Evolutionary conservation across 2,888 invertebrate species (phyloP).

Genomic region (Leptopilina syphax): DNA sequence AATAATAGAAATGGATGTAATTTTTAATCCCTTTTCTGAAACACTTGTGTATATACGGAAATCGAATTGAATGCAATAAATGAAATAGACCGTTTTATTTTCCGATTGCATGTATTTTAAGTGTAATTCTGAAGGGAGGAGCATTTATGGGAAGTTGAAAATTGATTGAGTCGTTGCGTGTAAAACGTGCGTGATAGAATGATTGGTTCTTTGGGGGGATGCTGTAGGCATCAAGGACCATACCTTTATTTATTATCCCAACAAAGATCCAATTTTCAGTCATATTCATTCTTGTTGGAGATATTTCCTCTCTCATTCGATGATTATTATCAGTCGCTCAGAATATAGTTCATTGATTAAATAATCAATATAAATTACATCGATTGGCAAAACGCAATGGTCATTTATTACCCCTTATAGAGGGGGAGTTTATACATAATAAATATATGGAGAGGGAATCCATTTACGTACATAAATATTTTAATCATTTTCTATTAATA

Average conservation of each 20-base stretch:
- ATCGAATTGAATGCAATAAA: neutral
- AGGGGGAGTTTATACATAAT: neutral
- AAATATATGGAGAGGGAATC: neutral
- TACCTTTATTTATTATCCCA: constrained; percentile 35
- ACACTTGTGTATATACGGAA: too few species aligned
- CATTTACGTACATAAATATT: too few species aligned
- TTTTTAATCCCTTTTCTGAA: too few species aligned
- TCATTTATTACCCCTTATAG: neutral
- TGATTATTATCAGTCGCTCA: constrained; percentile 1
- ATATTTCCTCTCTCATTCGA: neutral
- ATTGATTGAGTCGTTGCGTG: constrained; percentile 27
- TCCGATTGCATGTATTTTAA: constrained; percentile 12
- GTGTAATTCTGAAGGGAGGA: constrained; percentile 7
- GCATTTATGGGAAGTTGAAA: constrained; percentile 11
- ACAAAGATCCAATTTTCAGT: constrained; percentile 3
- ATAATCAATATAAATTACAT: neutral
- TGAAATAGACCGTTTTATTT: neutral
- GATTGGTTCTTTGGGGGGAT: constrained; percentile 28
- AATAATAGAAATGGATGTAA: too few species aligned
- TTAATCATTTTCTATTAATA: too few species aligned
- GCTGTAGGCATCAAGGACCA: constrained; percentile 15
- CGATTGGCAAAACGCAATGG: neutral
- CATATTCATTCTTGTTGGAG: neutral
- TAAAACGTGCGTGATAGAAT: constrained; percentile 24
- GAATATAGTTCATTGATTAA: neutral